Percentiles rank a stretch among this genome's conserved stretches.
Conservation (phyloP, 2,797 vertebrate species). For the Choloepus didactylus region DNA sequence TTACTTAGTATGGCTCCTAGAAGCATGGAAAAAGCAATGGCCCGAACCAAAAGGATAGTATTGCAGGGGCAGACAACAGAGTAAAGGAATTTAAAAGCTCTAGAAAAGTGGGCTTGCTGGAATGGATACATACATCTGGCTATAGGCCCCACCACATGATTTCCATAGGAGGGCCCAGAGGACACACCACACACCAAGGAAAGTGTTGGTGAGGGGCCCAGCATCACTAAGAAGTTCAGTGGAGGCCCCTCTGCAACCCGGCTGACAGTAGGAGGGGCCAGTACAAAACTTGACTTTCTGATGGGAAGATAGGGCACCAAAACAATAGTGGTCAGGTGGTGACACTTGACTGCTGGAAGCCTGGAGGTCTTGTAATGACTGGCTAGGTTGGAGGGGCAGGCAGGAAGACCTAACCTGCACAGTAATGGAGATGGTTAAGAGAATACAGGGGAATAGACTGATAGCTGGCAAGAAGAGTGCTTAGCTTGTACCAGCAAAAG, state of each 20-base stretch:
- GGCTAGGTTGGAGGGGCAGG: background rate
- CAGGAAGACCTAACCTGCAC: too few species aligned
- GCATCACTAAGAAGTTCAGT: background rate
- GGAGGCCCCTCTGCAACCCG: background rate
- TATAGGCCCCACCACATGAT: background rate
- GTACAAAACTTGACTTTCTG: background rate
- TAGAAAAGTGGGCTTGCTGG: background rate
- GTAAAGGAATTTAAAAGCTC: background rate
- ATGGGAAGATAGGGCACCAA: background rate
- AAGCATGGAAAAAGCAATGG: background rate
- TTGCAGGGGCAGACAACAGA: background rate
- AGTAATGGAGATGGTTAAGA: background rate
- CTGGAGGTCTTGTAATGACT: background rate
- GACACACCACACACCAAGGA: background rate
- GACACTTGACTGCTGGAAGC: background rate
- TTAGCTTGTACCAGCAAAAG: background rate
- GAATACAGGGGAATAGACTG: background rate
- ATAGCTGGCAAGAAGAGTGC: background rate
- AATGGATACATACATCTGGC: background rate
- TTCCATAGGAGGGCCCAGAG: background rate
- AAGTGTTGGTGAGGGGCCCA: background rate
- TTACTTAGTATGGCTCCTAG: background rate
- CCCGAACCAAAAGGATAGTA: background rate
- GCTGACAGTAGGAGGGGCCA: background rate
- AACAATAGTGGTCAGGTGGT: background rate